These are phyloP conservation scores for Resseliella maxima DNA, from an alignment of 2,888 invertebrate genomes.

Conservation along the genomic window DNA sequence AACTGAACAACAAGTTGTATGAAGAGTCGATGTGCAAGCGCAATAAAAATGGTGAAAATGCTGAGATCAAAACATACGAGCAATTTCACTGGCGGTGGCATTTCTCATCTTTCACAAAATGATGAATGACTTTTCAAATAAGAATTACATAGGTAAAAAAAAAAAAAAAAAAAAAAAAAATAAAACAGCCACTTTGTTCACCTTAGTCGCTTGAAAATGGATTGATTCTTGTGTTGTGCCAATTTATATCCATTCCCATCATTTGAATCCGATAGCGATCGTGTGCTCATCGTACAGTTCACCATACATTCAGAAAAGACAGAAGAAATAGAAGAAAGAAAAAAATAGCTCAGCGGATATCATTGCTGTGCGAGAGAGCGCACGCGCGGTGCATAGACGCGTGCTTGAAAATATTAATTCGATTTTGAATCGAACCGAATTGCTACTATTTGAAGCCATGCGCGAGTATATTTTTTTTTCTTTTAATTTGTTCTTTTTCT, in stretches of 20 bases:
- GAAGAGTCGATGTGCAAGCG: not conserved
- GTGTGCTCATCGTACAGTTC: not conserved
- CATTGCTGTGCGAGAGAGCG: too few relatives aligned
- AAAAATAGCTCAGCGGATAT: too few relatives aligned
- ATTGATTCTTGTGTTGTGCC: constrained; percentile 4
- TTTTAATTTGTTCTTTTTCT: too few relatives aligned
- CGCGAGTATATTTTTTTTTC: too few relatives aligned
- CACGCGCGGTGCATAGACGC: not conserved
- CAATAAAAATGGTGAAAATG: too few relatives aligned
- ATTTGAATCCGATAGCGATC: not conserved
- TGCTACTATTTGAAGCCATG: too few relatives aligned
- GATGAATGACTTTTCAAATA: constrained; percentile 13
- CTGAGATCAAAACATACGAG: not conserved
- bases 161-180: not conserved
- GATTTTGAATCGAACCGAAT: not conserved
- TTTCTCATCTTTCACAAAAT: not conserved
- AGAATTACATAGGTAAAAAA: not conserved
- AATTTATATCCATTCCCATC: not conserved
- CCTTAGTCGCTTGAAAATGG: not conserved
- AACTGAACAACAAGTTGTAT: too few relatives aligned
- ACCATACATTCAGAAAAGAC: too few relatives aligned
- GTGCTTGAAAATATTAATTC: constrained; percentile 9
- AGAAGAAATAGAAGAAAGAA: too few relatives aligned
- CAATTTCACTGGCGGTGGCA: not conserved
- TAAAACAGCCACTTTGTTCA: not conserved